Evolutionary conservation across 2,888 invertebrate species (phyloP), one percentile per base, ranked within the genome.

Genomic region (Sepioteuthis lessoniana): DNA sequence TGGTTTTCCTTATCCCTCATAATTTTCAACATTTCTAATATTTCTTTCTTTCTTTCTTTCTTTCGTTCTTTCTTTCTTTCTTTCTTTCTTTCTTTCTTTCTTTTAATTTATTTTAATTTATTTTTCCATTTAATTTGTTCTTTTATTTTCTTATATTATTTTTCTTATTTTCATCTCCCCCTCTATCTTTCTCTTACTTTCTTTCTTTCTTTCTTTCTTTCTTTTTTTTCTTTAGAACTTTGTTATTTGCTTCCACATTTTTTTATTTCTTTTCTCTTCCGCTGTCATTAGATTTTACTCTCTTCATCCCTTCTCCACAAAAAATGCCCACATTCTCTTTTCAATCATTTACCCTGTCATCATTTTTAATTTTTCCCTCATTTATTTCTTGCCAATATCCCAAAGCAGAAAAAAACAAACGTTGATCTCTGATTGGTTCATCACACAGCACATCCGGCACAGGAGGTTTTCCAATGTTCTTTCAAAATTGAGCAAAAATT

Each of bases 361-460:
- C n/a, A 76, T 76, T 76, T n/a, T 76, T 76, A 76, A 76, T 76
- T 76, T 76, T 76, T 1, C 76, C 76, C 76, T 76, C 76, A 76
- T 76, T 76, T n/a, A 76, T 76, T 76, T 76, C n/a, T 76, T 76
- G n/a, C n/a, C 76, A n/a, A 35, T 76, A 76, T 13, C 31, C 16
- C 42, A 42, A 42, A 55, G 28, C 21, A 13, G 55, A 35, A 76
- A 76, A 16, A 76, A 76, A 76, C n/a, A n/a, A 16, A 16, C 3
- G 25, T 76, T 76, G 76, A 76, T 76, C n/a, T 76, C n/a, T 76
- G 76, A 76, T 76, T 76, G 76, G 76, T 76, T 76, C 76, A 76
- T 55, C 55, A 55, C 55, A 55, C 55, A 7, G 55, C 55, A 55
- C 55, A 55, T n/a, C 76, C 76, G n/a, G n/a, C 76, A 76, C 76